phyloP scores from a whole-genome alignment of 2,888 invertebrate species.

The Eupithecia inturbata region DNA sequence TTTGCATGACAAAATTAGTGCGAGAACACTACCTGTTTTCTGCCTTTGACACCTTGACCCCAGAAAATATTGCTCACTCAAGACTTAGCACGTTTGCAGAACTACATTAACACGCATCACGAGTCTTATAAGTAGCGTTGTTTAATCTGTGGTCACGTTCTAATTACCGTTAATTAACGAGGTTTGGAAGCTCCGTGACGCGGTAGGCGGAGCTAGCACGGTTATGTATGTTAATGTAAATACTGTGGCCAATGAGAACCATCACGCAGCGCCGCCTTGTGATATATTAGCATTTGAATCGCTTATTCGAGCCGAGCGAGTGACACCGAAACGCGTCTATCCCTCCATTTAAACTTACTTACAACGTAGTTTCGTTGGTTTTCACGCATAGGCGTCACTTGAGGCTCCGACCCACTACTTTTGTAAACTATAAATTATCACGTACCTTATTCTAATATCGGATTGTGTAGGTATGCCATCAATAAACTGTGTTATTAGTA shows the following conservation, averaged over 20 bases:
- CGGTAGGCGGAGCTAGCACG: constrained; percentile 73
- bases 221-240: constrained; percentile 80
- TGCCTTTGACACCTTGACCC: constrained; percentile 27
- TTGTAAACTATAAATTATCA: constrained; percentile 71
- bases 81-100: constrained; percentile 43
- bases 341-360: no score
- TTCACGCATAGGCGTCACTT: constrained; percentile 56
- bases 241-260: constrained; percentile 77
- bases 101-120: constrained; percentile 56
- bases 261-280: constrained; percentile 76
- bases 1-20: not conserved
- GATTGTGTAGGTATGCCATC: constrained; percentile 56
- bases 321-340: constrained; percentile 50
- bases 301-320: constrained; percentile 68
- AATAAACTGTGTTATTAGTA: constrained; percentile 68
- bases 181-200: constrained; percentile 75
- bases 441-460: constrained; percentile 47
- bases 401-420: constrained; percentile 62
- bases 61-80: constrained; percentile 29
- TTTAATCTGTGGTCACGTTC: constrained; percentile 60
- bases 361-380: constrained; percentile 66
- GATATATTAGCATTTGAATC: constrained; percentile 84
- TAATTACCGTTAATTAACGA: constrained; percentile 80
- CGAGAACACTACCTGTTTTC: constrained; percentile 10
- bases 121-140: constrained; percentile 24